Conservation (phyloP, 2,113 vertebrate genomes). For the Shinisaurus crocodilurus region DNA sequence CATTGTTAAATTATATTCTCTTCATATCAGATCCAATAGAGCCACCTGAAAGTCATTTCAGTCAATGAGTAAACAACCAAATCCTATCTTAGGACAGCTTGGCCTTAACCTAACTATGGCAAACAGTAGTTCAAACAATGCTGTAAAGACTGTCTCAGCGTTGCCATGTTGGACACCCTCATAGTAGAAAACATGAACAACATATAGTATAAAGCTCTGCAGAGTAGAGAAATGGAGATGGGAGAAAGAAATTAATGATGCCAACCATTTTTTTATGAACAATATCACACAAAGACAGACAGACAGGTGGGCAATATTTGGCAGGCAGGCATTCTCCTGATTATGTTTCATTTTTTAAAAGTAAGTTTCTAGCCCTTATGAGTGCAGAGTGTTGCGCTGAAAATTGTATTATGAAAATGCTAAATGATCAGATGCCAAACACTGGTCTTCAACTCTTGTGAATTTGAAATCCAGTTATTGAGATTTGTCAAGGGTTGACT, state of each 20-base stretch:
- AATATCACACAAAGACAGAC: not conserved
- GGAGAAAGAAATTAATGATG: not conserved
- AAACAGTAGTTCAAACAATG: not conserved
- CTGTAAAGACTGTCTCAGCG: not conserved
- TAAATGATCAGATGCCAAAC: not conserved
- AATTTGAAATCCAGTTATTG: not conserved
- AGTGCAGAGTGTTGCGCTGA: not conserved
- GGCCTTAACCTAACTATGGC: not conserved
- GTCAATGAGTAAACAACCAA: not conserved
- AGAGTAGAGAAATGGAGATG: not conserved
- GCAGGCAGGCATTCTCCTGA: not conserved
- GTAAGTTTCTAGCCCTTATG: conserved; percentile 24
- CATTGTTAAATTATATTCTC: not conserved
- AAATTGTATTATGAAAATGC: not conserved
- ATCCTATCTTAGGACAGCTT: not conserved
- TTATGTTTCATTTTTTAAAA: conserved; percentile 19
- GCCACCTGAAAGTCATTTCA: not conserved
- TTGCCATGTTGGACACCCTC: not conserved
- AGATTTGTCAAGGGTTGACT: not conserved
- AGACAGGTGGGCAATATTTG: not conserved
- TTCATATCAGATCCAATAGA: conserved; percentile 4
- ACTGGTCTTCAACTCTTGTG: not conserved
- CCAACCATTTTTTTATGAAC: not conserved
- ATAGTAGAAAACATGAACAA: not conserved
- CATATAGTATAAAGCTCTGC: not conserved